Conservation (phyloP, 30 jellyfish, hydroid and myxozoan genomes). For the Morbakka virulenta region DNA sequence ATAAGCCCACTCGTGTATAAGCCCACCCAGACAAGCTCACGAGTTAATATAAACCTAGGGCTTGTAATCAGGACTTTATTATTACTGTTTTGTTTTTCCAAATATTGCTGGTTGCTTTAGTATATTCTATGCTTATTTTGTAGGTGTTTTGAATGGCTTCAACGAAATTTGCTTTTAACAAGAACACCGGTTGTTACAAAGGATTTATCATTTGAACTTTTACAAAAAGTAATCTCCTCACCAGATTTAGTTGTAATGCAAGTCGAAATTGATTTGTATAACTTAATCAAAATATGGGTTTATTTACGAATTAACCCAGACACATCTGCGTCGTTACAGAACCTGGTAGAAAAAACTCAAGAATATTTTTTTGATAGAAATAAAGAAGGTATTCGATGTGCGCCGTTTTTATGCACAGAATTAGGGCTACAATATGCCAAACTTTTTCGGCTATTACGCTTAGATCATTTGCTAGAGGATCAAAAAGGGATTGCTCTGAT, state of each 20-base stretch:
- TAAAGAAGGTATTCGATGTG: not conserved
- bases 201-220: conserved; percentile 51
- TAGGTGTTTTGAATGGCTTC: conserved; percentile 94
- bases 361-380: conserved; percentile 53
- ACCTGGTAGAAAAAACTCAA: conserved; percentile 73
- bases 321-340: conserved; percentile 51
- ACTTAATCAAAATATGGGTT: conserved; percentile 82
- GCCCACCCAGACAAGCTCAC: no score
- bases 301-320: conserved; percentile 42
- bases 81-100: no score
- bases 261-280: conserved; percentile 88
- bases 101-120: no score
- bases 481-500: conserved; percentile 65
- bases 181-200: conserved; percentile 83
- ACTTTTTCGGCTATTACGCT: conserved; percentile 62
- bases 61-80: no score
- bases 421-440: conserved; percentile 76
- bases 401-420: conserved; percentile 60
- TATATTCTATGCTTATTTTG: not conserved
- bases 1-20: no score
- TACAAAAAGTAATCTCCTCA: conserved; percentile 58
- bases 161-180: conserved; percentile 68
- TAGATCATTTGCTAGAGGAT: conserved; percentile 73
- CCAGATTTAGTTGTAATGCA: conserved; percentile 84
- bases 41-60: no score